Evolutionary conservation across 1,140 invertebrate genomes (phyloP).

Genomic region (Pseudomyrmex dendroicus): DNA sequence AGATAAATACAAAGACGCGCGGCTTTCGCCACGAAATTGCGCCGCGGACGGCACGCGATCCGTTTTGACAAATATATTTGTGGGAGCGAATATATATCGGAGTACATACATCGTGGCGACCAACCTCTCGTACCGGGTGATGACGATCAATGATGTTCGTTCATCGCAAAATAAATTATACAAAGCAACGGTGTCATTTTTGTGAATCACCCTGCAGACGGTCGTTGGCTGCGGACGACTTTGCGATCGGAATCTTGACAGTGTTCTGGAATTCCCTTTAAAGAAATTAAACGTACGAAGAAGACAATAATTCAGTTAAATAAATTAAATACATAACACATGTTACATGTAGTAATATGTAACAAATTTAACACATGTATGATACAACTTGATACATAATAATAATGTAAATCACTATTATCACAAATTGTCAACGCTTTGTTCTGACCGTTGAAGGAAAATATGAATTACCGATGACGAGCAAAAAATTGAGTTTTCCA

Average conservation of each 20-base stretch:
- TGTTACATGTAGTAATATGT: background rate
- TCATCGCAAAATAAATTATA: constrained; percentile 15
- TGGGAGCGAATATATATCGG: constrained; percentile 16
- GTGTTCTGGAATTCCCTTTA: background rate
- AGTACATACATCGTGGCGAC: constrained; percentile 73
- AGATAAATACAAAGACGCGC: constrained; percentile 81
- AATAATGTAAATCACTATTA: background rate
- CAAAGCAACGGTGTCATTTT: constrained; percentile 35
- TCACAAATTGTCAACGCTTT: background rate
- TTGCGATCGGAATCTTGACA: constrained; percentile 51
- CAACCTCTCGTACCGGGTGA: constrained; percentile 67
- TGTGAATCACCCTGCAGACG: constrained; percentile 39
- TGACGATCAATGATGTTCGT: constrained; percentile 44
- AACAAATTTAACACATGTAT: background rate
- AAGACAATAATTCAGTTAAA: constrained; percentile 17
- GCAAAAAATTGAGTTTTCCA: background rate
- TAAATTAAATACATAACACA: constrained; percentile 24
- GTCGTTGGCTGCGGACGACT: constrained; percentile 54
- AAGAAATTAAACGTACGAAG: background rate
- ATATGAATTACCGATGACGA: background rate
- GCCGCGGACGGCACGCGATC: constrained; percentile 19
- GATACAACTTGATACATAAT: constrained; percentile 10
- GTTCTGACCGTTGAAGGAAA: background rate
- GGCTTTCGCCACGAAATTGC: constrained; percentile 30
- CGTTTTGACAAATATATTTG: constrained; percentile 38